Evolutionary conservation across 2,888 invertebrate genomes (phyloP).

Genomic region (Pyrochroa serraticornis): DNA sequence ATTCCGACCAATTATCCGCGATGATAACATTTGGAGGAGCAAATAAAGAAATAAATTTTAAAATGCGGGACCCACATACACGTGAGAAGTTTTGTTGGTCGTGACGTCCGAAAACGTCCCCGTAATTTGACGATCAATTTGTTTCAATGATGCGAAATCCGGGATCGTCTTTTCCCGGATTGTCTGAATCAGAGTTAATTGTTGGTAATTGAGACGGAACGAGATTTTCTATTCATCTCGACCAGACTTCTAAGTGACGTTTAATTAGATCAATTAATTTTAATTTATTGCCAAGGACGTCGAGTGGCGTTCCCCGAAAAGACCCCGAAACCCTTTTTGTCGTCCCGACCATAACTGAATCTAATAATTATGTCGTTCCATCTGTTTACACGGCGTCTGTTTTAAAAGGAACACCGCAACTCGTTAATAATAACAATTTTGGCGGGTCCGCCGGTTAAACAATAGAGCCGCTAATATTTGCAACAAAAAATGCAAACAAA

Average conservation of each 20-base stretch:
- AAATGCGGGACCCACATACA: slow-evolving; percentile 34
- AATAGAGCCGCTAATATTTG: too few relatives aligned
- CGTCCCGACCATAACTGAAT: too few relatives aligned
- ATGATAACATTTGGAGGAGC: slow-evolving; percentile 31
- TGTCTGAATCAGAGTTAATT: slow-evolving; percentile 18
- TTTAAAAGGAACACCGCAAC: too few relatives aligned
- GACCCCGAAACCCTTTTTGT: too few relatives aligned
- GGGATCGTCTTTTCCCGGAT: neutral
- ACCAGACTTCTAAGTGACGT: slow-evolving; percentile 14
- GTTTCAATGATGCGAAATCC: slow-evolving; percentile 16
- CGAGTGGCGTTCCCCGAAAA: too few relatives aligned
- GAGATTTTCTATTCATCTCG: slow-evolving; percentile 2
- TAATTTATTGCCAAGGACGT: slow-evolving; percentile 17
- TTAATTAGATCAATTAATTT: slow-evolving; percentile 27
- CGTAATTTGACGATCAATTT: slow-evolving; percentile 5
- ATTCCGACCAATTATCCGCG: slow-evolving; percentile 32
- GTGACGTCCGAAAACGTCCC: neutral
- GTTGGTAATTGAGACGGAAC: slow-evolving; percentile 13
- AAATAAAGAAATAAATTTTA: slow-evolving; percentile 23
- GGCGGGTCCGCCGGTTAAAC: too few relatives aligned
- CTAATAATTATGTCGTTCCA: too few relatives aligned
- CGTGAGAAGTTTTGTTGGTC: slow-evolving; percentile 11
- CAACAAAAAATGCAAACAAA: too few relatives aligned
- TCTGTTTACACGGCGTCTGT: too few relatives aligned
- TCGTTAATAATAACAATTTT: too few relatives aligned